Percentiles rank a stretch among this genome's conserved stretches.
Evolutionary conservation across 2,888 invertebrate genomes (phyloP).

Genomic region (Drosophila prolongata): DNA sequence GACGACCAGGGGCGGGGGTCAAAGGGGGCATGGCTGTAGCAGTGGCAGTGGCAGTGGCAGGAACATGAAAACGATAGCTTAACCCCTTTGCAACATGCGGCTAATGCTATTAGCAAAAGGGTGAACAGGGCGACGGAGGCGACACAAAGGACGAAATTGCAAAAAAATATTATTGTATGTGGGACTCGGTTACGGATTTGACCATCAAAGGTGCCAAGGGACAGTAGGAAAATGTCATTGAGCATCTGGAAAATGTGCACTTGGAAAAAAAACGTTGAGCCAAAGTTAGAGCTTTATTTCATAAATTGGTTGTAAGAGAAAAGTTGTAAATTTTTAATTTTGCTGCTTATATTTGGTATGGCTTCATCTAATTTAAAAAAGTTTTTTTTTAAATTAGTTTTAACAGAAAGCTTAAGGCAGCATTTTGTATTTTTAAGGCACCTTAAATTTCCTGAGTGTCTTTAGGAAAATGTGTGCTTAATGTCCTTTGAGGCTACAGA

Average conservation of each 20-base stretch:
- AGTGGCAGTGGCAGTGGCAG: constrained; percentile 3
- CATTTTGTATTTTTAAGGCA: too few species aligned
- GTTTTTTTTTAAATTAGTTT: too few species aligned
- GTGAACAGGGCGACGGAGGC: constrained; percentile 32
- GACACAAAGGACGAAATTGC: constrained; percentile 60
- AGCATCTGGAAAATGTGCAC: background rate
- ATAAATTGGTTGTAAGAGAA: too few species aligned
- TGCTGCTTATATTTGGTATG: too few species aligned
- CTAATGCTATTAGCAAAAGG: constrained; percentile 67
- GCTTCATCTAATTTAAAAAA: too few species aligned
- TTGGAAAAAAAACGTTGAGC: background rate
- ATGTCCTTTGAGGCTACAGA: constrained; percentile 56
- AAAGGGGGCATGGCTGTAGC: constrained; percentile 8
- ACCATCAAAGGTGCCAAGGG: constrained; percentile 43
- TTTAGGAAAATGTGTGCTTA: constrained; percentile 22
- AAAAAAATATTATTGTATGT: constrained; percentile 75
- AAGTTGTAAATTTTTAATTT: too few species aligned
- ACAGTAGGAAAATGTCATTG: constrained; percentile 22
- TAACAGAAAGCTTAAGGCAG: too few species aligned
- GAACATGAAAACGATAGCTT: constrained; percentile 63
- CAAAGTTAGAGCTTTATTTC: background rate
- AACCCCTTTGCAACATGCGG: constrained; percentile 66
- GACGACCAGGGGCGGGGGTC: constrained; percentile 53
- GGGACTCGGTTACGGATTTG: constrained; percentile 38
- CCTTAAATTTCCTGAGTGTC: background rate